Evolutionary conservation across 2,888 invertebrate species (phyloP).

Genomic region (Galeopsomyia nigrocyanea): DNA sequence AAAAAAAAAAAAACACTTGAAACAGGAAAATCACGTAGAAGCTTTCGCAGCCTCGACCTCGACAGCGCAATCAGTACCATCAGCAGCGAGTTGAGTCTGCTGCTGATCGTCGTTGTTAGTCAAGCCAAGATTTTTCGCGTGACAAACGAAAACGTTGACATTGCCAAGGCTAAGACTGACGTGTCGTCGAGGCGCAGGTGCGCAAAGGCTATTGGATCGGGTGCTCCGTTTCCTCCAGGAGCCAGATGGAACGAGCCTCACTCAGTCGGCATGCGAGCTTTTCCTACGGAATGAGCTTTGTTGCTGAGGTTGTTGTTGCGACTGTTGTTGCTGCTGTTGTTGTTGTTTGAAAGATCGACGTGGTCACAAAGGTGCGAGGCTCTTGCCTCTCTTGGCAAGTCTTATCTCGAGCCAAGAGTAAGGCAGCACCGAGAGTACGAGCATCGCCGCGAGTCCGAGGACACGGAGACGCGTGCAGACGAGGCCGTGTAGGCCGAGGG

Average conservation of each 20-base stretch:
- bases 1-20: neutral
- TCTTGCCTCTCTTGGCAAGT: conserved; percentile 69
- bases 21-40: neutral
- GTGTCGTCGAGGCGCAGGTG: conserved; percentile 44
- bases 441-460: conserved; percentile 69
- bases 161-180: conserved; percentile 40
- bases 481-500: conserved; percentile 73
- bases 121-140: conserved; percentile 29
- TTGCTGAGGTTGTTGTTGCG: neutral
- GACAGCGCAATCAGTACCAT: too few relatives aligned
- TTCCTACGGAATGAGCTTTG: conserved; percentile 43
- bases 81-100: neutral
- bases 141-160: conserved; percentile 56
- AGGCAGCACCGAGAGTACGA: conserved; percentile 71
- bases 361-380: conserved; percentile 69
- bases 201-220: conserved; percentile 46
- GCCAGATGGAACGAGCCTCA: conserved; percentile 64
- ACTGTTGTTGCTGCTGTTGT: neutral
- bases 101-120: neutral
- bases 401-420: conserved; percentile 72
- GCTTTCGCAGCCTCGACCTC: too few relatives aligned
- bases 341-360: conserved; percentile 48
- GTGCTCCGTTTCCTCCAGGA: conserved; percentile 42
- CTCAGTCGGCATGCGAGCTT: conserved; percentile 62
- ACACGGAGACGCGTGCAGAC: conserved; percentile 71